Conservation (phyloP, 2,113 vertebrate genomes). For the Budorcas taxicolor region DNA sequence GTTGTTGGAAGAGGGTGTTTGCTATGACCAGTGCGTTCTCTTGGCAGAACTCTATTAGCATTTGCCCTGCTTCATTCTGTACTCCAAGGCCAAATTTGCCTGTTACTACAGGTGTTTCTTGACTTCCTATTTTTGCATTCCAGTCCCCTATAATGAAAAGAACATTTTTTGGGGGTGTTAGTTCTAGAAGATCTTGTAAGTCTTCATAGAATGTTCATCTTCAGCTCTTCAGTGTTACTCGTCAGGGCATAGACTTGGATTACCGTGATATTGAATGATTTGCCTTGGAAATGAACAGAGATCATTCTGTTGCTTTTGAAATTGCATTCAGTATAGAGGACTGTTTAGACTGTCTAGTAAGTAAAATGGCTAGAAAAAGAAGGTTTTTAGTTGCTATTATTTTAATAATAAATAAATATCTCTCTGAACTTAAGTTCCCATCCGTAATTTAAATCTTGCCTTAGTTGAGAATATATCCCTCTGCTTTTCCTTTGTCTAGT, state of each 20-base stretch:
- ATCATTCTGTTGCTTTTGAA: neutral
- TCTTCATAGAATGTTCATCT: neutral
- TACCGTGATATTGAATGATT: accelerated
- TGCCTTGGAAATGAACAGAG: neutral
- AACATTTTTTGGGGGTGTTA: neutral
- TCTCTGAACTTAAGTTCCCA: neutral
- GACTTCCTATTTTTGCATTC: neutral
- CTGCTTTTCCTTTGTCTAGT: neutral
- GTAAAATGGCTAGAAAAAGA: neutral
- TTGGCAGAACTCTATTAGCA: neutral
- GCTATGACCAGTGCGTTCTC: too few relatives aligned
- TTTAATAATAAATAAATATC: constrained; percentile 3
- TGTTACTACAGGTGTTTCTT: neutral
- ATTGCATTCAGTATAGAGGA: neutral
- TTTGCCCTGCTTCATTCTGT: neutral
- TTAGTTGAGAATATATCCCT: neutral
- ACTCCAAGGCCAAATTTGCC: neutral
- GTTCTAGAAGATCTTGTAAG: neutral
- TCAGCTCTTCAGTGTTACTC: neutral
- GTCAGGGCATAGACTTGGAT: neutral
- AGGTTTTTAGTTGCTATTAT: neutral
- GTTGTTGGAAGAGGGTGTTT: too few relatives aligned
- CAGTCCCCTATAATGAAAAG: neutral
- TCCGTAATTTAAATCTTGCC: neutral
- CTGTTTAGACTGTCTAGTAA: neutral